phyloP scores from a whole-genome alignment of 2,888 invertebrate species.

The Sesamia inferens region DNA sequence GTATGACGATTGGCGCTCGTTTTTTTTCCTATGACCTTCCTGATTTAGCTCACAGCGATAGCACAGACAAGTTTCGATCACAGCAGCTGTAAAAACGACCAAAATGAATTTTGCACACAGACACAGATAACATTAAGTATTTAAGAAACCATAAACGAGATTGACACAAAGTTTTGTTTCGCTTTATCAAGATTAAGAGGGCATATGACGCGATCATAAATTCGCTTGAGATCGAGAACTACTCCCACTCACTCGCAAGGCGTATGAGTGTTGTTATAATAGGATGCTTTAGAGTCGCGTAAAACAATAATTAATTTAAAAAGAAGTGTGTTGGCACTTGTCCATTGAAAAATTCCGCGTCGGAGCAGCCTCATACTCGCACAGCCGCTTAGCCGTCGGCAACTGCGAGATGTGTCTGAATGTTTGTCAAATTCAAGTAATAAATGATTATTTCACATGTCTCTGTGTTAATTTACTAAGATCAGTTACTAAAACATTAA shows the following conservation, averaged over 20 bases:
- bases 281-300: constrained; percentile 85
- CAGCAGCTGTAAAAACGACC: constrained; percentile 3
- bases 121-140: constrained; percentile 61
- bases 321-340: constrained; percentile 84
- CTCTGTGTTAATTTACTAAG: constrained; percentile 58
- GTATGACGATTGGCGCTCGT: constrained; percentile 41
- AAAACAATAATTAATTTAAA: constrained; percentile 89
- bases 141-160: constrained; percentile 75
- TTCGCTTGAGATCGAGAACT: constrained; percentile 75
- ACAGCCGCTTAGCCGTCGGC: constrained; percentile 21
- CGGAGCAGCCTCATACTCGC: constrained; percentile 36
- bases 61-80: not conserved
- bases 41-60: constrained; percentile 47
- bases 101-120: not conserved
- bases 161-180: constrained; percentile 78
- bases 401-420: constrained; percentile 33
- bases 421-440: constrained; percentile 60
- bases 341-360: constrained; percentile 82
- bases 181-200: constrained; percentile 82
- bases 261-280: constrained; percentile 84
- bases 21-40: constrained; percentile 47
- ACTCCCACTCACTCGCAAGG: constrained; percentile 79
- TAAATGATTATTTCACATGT: constrained; percentile 58
- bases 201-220: constrained; percentile 87
- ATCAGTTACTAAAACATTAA: constrained; percentile 57